A percentile compares a stretch with the other conserved stretches of the same genome.
These are phyloP conservation scores for Dolichopus griseipennis DNA, from an alignment of 2,888 invertebrate genomes.

Conservation along the genomic window DNA sequence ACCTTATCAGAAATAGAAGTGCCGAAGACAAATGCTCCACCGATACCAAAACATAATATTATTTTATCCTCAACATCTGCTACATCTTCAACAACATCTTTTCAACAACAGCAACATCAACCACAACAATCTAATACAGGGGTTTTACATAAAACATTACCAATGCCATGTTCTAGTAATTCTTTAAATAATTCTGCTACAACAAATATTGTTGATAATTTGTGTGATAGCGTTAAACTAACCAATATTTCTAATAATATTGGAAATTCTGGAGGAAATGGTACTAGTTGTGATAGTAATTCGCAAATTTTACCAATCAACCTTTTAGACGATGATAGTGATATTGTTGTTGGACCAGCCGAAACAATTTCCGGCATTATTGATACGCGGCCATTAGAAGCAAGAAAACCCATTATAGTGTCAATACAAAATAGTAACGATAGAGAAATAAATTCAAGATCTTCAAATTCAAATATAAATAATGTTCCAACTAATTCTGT, in stretches of 20 bases:
- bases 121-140: background rate
- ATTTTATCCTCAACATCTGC: conserved; percentile 24
- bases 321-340: conserved; percentile 25
- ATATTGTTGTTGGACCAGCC: conserved; percentile 58
- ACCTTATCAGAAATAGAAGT: conserved; percentile 25
- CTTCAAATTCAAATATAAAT: conserved; percentile 5
- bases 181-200: background rate
- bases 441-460: conserved; percentile 11
- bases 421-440: conserved; percentile 18
- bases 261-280: background rate
- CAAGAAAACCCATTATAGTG: conserved; percentile 31
- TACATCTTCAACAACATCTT: conserved; percentile 8
- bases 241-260: background rate
- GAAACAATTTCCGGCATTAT: conserved; percentile 65
- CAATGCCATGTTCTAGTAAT: background rate
- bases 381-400: conserved; percentile 49
- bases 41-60: conserved; percentile 40
- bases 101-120: too few species aligned
- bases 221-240: conserved; percentile 14
- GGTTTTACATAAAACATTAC: conserved; percentile 4
- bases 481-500: conserved; percentile 22
- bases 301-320: background rate
- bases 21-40: conserved; percentile 40
- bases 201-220: background rate
- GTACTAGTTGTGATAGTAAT: background rate